Base-by-base conservation (phyloP, 37 sponge, comb jelly and placozoan genomes). In the Cliona cf. orientalis region DNA sequence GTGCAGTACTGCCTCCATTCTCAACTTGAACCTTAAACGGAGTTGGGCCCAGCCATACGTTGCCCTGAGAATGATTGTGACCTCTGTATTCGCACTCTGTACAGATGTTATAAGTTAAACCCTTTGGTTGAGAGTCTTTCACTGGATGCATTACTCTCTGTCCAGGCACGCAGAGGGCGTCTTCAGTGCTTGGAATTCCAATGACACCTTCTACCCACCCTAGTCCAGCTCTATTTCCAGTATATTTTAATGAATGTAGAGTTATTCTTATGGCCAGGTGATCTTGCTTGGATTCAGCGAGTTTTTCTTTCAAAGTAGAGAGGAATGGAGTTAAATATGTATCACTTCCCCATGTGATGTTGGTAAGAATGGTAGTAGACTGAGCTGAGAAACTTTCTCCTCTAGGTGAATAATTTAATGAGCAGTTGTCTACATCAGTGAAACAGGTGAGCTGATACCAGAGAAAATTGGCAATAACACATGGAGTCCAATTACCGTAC, bases 131-230 rank as follows among this genome's bases (percentile, higher is more conserved):
- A n/a, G n/a, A n/a, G n/a, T n/a, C n/a, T n/a, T n/a, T n/a, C n/a
- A n/a, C n/a, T 37, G 42, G 33, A 17, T 36, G 14, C 42, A 79
- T 41, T 35, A 62, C 5, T 29, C 87, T 71, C 0, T 79, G 42
- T 26, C 87, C 87, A 33, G 40, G 40, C 61, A 77, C 40, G 45
- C 64, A 62, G 3, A 80, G 57, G 5, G 87, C 22, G 1, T 86
- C 87, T 33, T 46, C 29, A 5, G 33, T 56, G 42, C 35, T 63
- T 17, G 67, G 26, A 26, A 78, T 42, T 23, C 87, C 87, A 36
- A 86, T 86, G 0, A 67, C 36, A 28, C 87, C 87, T 5, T 28
- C 25, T 14, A 86, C 67, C 22, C 33, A 36, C n/a, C 80, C 87
- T 5, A 71, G 39, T n/a, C n/a, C n/a, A n/a, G n/a, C n/a, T n/a